Percentiles rank a stretch among this genome's conserved stretches.
These are phyloP conservation scores for Globicephala melas DNA, from an alignment of 2,113 vertebrate species.

Conservation along the genomic window DNA sequence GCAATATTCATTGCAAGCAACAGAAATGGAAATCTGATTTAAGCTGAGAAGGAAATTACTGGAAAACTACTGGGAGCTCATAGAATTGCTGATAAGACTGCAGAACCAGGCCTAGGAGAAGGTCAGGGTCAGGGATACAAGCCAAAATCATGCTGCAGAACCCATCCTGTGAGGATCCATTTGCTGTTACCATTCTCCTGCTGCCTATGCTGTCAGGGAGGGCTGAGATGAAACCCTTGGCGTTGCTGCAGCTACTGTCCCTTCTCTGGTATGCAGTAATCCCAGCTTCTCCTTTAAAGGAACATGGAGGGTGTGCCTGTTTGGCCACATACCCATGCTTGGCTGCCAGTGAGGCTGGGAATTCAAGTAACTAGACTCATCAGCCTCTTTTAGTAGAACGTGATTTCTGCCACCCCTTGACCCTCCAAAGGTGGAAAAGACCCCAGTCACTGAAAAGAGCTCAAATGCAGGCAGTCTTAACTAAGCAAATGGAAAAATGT, in stretches of 20 bases:
- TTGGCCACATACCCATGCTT: neutral
- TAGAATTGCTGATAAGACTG: neutral
- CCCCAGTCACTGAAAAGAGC: neutral
- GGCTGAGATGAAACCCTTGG: too few relatives aligned
- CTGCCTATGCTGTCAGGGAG: neutral
- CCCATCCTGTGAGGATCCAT: neutral
- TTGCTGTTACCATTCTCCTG: neutral
- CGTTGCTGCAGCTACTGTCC: neutral
- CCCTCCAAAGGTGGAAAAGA: neutral
- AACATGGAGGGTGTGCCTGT: neutral
- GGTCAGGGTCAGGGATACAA: neutral
- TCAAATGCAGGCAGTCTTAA: neutral
- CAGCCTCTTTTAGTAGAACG: neutral
- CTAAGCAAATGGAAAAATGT: neutral
- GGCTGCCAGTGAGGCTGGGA: neutral
- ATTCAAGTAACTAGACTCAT: neutral
- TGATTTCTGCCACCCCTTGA: neutral
- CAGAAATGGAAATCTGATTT: neutral
- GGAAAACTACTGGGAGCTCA: neutral
- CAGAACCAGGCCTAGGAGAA: neutral
- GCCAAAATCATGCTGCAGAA: neutral
- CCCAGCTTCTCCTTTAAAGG: neutral
- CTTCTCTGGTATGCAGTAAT: neutral
- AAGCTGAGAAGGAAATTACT: constrained; percentile 1
- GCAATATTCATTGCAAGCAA: neutral